Percentiles rank a stretch among this genome's conserved stretches.
These are phyloP conservation scores for Temnothorax ravouxi DNA, from an alignment of 2,888 invertebrate genomes.

Conservation along the genomic window DNA sequence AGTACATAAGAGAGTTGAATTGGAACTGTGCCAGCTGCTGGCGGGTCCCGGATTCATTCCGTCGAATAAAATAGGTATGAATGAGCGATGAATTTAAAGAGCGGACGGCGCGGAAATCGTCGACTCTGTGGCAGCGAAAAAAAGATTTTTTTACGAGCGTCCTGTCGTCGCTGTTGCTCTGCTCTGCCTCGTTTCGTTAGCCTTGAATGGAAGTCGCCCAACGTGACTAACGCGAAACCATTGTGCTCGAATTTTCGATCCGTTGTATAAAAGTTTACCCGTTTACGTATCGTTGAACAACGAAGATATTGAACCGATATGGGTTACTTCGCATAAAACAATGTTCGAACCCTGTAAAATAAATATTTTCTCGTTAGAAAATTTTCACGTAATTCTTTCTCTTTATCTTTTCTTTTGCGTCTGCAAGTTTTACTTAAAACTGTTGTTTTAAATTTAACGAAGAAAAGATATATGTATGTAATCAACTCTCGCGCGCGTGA, in stretches of 20 bases:
- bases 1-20: conserved; percentile 72
- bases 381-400: neutral
- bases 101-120: conserved; percentile 47
- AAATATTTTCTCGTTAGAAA: neutral
- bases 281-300: conserved; percentile 22
- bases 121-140: conserved; percentile 43
- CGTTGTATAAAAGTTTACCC: conserved; percentile 37
- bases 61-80: conserved; percentile 71
- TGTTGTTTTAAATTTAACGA: neutral
- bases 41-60: conserved; percentile 66
- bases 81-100: conserved; percentile 72
- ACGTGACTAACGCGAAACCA: conserved; percentile 37
- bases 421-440: neutral
- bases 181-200: conserved; percentile 40
- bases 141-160: conserved; percentile 67
- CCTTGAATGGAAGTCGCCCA: conserved; percentile 23
- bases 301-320: conserved; percentile 11
- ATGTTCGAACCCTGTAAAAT: conserved; percentile 1
- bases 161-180: conserved; percentile 32
- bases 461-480: neutral
- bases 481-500: neutral
- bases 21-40: conserved; percentile 70
- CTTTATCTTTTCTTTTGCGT: neutral
- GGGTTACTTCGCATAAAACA: neutral
- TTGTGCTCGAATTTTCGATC: conserved; percentile 44